These are phyloP conservation scores for Paramormyrops kingsleyae DNA, from an alignment of 2,113 vertebrate species.

Conservation along the genomic window DNA sequence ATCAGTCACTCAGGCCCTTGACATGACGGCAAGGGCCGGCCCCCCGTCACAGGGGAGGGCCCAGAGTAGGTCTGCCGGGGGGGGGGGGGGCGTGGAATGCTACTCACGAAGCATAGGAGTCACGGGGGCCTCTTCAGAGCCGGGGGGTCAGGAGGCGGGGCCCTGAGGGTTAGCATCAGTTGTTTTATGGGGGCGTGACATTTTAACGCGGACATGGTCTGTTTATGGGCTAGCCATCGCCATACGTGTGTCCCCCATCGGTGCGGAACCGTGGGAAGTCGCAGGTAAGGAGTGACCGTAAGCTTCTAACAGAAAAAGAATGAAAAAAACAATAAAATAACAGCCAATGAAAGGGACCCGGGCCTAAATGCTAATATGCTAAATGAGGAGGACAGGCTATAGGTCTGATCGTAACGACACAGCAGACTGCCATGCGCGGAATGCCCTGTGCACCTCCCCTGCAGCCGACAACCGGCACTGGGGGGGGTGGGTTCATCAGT, in stretches of 20 bases:
- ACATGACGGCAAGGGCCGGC: constrained; percentile 38
- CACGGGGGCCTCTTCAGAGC: not conserved
- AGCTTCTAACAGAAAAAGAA: not conserved
- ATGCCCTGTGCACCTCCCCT: no score
- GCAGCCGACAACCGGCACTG: not conserved
- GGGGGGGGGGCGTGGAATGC: constrained; percentile 39
- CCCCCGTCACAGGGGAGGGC: constrained; percentile 42
- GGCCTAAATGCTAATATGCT: not conserved
- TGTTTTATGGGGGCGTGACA: not conserved
- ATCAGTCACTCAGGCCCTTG: constrained; percentile 60
- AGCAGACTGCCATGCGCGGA: not conserved
- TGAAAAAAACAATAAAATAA: not conserved
- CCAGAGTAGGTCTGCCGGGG: constrained; percentile 38
- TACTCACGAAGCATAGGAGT: constrained; percentile 28
- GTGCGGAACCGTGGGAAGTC: not conserved
- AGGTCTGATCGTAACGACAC: not conserved
- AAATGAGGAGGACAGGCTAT: not conserved
- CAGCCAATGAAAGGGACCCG: not conserved
- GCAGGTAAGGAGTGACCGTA: not conserved
- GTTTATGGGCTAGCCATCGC: not conserved
- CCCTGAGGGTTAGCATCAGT: not conserved
- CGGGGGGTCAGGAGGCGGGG: not conserved
- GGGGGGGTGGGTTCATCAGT: not conserved
- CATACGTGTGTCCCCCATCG: not conserved
- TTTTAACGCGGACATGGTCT: not conserved